A percentile compares a stretch with the other conserved stretches of the same genome.
Conservation (phyloP, 2,888 invertebrate genomes). For the Coenonympha arcania region DNA sequence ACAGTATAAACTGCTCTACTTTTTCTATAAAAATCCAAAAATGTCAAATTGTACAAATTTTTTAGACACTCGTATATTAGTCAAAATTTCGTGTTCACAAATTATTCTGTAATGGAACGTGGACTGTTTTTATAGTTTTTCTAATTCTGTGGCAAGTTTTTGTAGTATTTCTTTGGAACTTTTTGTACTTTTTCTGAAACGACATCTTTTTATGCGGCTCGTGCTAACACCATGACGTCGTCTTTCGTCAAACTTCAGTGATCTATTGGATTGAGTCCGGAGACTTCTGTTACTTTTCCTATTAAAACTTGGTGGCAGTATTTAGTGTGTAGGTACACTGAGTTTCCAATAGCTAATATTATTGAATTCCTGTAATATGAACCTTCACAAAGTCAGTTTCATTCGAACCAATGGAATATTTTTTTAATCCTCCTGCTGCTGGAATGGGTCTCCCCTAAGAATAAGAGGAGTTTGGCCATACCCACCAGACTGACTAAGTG, state of each 20-base stretch:
- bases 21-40: background rate
- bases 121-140: constrained; percentile 34
- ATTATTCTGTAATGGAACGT: constrained; percentile 44
- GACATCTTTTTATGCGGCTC: constrained; percentile 42
- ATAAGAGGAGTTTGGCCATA: too few relatives aligned
- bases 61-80: too few relatives aligned
- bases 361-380: too few relatives aligned
- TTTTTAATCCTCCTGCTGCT: too few relatives aligned
- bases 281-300: background rate
- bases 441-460: too few relatives aligned
- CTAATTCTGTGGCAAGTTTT: constrained; percentile 23
- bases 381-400: too few relatives aligned
- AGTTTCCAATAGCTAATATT: background rate
- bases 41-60: too few relatives aligned
- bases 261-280: constrained; percentile 47
- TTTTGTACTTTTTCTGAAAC: background rate
- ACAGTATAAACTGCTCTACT: background rate
- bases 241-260: constrained; percentile 61
- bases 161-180: background rate
- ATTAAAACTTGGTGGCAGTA: background rate
- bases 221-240: constrained; percentile 68
- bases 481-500: too few relatives aligned
- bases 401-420: too few relatives aligned
- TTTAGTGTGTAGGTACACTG: background rate
- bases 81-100: constrained; percentile 42